Conservation (phyloP, 1,140 invertebrate species). For the Drosophila orena region DNA sequence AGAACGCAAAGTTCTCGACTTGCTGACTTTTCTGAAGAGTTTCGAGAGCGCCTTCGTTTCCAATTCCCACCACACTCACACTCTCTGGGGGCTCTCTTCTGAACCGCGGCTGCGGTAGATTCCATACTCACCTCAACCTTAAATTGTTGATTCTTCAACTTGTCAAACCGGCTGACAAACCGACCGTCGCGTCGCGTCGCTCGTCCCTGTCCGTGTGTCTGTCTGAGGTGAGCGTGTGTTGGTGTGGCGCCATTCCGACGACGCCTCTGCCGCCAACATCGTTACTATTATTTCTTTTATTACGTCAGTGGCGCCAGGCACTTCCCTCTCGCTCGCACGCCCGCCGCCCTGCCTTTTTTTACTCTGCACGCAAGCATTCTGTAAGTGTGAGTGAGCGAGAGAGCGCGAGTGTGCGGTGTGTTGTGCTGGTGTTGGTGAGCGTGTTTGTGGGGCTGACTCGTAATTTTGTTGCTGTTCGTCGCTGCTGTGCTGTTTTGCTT, state of each 20-base stretch:
- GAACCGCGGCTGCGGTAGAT: slow-evolving; percentile 36
- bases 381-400: slow-evolving; percentile 34
- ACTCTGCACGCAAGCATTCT: slow-evolving; percentile 75
- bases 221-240: slow-evolving; percentile 82
- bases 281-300: slow-evolving; percentile 85
- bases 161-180: slow-evolving; percentile 81
- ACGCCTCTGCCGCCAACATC: slow-evolving; percentile 71
- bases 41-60: slow-evolving; percentile 9
- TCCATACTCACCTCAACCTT: slow-evolving; percentile 77
- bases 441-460: slow-evolving; percentile 56
- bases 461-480: slow-evolving; percentile 38
- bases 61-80: slow-evolving; percentile 25
- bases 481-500: slow-evolving; percentile 23
- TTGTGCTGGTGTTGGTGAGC: slow-evolving; percentile 30
- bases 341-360: slow-evolving; percentile 49
- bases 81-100: slow-evolving; percentile 11
- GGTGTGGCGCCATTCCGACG: slow-evolving; percentile 83
- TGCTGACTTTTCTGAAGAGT: slow-evolving; percentile 23
- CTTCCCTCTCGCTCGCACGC: slow-evolving; percentile 60
- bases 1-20: not conserved
- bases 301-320: slow-evolving; percentile 85
- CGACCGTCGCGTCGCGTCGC: slow-evolving; percentile 49
- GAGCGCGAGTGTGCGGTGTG: slow-evolving; percentile 2
- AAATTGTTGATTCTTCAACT: slow-evolving; percentile 83
- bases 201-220: slow-evolving; percentile 76